Evolutionary conservation across 2,113 vertebrate species (phyloP), one percentile per base, ranked within the genome.

Genomic region (Silurus glanis): DNA sequence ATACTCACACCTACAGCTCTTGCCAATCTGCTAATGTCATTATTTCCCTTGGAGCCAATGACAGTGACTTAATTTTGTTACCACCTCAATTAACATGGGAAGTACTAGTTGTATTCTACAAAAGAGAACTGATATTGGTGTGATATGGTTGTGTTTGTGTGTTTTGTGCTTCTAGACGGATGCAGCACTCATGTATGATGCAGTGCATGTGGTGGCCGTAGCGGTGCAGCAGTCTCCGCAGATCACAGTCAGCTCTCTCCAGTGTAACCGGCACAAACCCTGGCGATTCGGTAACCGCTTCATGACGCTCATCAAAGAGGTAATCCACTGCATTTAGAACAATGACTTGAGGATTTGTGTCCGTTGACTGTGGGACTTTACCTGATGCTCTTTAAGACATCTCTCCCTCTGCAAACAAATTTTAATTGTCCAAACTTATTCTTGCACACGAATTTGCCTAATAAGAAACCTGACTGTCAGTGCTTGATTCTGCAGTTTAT

Each of bases 201-300:
- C 98, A 0, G 98, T 99, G 47, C 98, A 99, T 16, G 96, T 99
- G 86, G 98, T 99, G 87, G 98, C 98, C 0, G 97, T 99, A 91
- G 98, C 98, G 0, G 97, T 99, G 83, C 98, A 99, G 88, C 98
- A 99, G 95, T 99, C 98, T 91, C 96, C 97, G 21, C 98, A 99
- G 94, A 99, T 99, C 95, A 99, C 98, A 1, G 98, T 99, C 93
- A 99, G 98, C 37, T 99, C 98, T 0, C 94, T 99, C 23, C 98
- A 99, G 93, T 99, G 98, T 92, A 99, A 99, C 92, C 94, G 98
- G 16, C 98, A 99, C 94, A 99, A 99, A 79, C 98, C 98, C 0
- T 99, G 98, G 98, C 96, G 98, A 88, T 99, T 99, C 13, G 98
- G 98, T 86, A 97, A 97, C 74, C 97, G 98, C 81, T 99, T 99